These are phyloP conservation scores for Pitangus sulphuratus DNA, from an alignment of 2,797 vertebrate genomes.

Conservation along the genomic window DNA sequence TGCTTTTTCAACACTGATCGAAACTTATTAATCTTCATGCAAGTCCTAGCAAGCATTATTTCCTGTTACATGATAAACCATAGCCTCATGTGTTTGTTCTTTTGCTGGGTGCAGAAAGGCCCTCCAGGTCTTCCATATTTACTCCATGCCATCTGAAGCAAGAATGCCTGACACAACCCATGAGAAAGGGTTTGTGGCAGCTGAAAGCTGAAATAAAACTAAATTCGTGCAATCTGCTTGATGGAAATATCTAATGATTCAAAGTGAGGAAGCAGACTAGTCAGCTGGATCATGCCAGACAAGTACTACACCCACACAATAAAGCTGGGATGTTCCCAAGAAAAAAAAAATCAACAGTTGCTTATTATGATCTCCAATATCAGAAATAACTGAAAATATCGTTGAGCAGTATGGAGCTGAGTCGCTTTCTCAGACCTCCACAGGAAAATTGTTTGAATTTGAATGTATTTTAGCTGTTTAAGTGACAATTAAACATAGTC, in stretches of 20 bases:
- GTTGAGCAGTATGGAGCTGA: fast-evolving
- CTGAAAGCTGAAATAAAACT: background rate
- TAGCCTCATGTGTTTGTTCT: fast-evolving
- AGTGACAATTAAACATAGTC: background rate
- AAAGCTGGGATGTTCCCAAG: background rate
- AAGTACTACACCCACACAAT: slow-evolving; percentile 14
- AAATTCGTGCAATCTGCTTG: background rate
- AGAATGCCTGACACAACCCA: slow-evolving; percentile 7
- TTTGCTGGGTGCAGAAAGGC: background rate
- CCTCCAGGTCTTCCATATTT: background rate
- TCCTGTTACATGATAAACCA: slow-evolving; percentile 6
- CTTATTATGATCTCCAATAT: background rate
- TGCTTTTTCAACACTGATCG: background rate
- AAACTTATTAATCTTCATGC: background rate
- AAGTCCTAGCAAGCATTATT: slow-evolving; percentile 32
- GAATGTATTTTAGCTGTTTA: background rate
- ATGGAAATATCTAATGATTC: slow-evolving; percentile 42
- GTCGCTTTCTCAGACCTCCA: background rate
- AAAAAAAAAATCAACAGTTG: background rate
- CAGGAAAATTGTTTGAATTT: background rate
- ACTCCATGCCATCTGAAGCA: background rate
- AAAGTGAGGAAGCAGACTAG: slow-evolving; percentile 56
- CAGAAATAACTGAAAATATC: background rate
- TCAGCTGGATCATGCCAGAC: background rate
- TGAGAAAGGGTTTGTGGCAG: background rate